Evolutionary conservation across 35 echinoderm and acorn worm species (phyloP), one percentile per base, ranked within the genome.

Genomic region (Ptychodera flava): DNA sequence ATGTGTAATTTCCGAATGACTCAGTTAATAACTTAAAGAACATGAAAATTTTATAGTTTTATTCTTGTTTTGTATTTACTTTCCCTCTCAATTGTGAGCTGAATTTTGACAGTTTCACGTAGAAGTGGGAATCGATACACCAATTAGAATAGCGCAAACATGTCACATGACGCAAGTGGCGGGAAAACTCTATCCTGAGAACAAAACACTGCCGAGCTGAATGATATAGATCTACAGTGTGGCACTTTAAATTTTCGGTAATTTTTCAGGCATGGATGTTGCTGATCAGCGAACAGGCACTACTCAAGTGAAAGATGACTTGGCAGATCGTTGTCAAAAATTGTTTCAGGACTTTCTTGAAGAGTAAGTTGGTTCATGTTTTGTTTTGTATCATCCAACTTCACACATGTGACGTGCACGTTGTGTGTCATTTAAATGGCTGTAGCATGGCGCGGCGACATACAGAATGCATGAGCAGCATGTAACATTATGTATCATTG

Each of bases 331-430:
- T 38, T 99, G 96, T 79, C 96, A 99, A 81, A 99, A 94, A 84
- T 36, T 99, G 34, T 99, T 99, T 84, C 96, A 99, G 85, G 93
- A 99, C 76, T 99, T 99, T 87, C 79, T 99, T 2, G 96, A 99
- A 86, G 96, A 99, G 96, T 99, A 88, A 99, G 92, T 90, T 12
- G n/a, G n/a, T 45, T 36, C 10, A 78, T 45, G 14, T 79, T 79
- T 1, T 79, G 1, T 79, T n/a, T 79, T 34, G 35, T 34, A 31
- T 12, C 35, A 14, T 34, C 32, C 1, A 31, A 10, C 27, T 79
- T 30, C 29, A 79, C 1, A 1, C 78, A 28, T 1, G 78, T 31
- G 1, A 1, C 28, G 1, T 79, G 1, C 31, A 34, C 2, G 22
- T 81, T 31, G 15, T 0, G 80, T 1, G 16, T 1, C 80, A 1